Evolutionary conservation across 1,140 invertebrate genomes (phyloP).

Genomic region (Neoseiulus cucumeris): DNA sequence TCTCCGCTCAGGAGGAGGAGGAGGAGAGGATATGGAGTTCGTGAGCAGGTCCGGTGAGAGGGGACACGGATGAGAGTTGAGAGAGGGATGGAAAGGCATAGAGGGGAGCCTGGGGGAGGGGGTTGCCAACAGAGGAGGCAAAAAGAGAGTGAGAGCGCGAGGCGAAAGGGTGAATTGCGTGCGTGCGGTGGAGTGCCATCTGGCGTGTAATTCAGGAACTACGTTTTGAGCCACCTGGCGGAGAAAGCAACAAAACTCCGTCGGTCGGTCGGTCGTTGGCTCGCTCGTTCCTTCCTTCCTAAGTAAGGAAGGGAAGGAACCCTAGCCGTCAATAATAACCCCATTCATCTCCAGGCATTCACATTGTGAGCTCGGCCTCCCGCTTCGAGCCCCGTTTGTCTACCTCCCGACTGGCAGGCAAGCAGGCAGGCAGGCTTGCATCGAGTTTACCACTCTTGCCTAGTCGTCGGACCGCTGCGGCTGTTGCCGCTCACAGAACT

Average conservation of each 20-base stretch:
- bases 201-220: neutral
- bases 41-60: neutral
- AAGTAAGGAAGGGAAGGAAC: constrained; percentile 10
- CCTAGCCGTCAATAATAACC: constrained; percentile 12
- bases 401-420: no score
- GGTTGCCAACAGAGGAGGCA: constrained; percentile 7
- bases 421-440: no score
- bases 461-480: no score
- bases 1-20: neutral
- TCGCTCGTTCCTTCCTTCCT: neutral
- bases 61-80: neutral
- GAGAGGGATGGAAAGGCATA: constrained; percentile 12
- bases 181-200: neutral
- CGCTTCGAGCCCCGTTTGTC: no score
- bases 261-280: no score
- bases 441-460: no score
- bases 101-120: neutral
- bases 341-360: constrained; percentile 11
- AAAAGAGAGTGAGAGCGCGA: neutral
- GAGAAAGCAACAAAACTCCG: constrained; percentile 5
- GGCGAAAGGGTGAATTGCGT: neutral
- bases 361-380: constrained; percentile 9
- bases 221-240: constrained; percentile 5
- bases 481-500: no score
- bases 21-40: no score